Base-by-base conservation (phyloP, 2,888 invertebrate species). In the Linnaemya vulpina region DNA sequence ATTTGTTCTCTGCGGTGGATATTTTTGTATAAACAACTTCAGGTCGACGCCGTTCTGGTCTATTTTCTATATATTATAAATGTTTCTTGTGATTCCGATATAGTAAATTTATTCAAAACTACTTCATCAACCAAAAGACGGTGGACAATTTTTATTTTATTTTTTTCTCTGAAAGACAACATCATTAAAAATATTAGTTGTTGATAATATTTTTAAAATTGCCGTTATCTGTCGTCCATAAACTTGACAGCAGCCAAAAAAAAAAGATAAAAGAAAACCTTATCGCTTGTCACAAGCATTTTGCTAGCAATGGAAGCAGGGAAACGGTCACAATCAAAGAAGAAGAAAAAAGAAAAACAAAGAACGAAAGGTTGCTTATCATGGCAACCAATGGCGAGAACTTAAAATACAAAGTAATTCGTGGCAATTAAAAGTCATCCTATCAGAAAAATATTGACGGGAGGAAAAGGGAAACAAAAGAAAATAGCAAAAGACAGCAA, bases 341-440 rank as follows among this genome's bases (percentile, higher is more conserved):
- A 58, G 46, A 7, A 8, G n/a, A 63, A 46, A 49, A 58, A 55
- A 7, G 8, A 25, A 63, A 46, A 38, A 22, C 40, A 53, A 53
- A 51, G 22, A 70, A 53, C 53, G 38, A 40, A 84, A 77, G 49
- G 76, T 74, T 77, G 77, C 73, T 84, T 84, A 81, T 84, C 84
- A 30, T 8, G 1, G n/a, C 46, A 46, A 10, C 49, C 40, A 35
- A 63, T 3, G 25, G 43, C 49, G 65, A 15, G 40, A 67, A 40
- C 20, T 30, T 10, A 17, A 70, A 53, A 46, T 15, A 15, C 20
- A 25, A 9, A 77, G n/a, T 25, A 40, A 17, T 25, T 63, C 22
- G 25, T 25, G 4, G 1, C 7, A 30, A 20, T 65, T 10, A 35
- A 25, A 22, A 8, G 43, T 11, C 58, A 60, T 43, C 38, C 17